A percentile compares a stretch with the other conserved stretches of the same genome.
Conservation (phyloP, 2,797 vertebrate genomes). For the Aeoliscus strigatus region DNA sequence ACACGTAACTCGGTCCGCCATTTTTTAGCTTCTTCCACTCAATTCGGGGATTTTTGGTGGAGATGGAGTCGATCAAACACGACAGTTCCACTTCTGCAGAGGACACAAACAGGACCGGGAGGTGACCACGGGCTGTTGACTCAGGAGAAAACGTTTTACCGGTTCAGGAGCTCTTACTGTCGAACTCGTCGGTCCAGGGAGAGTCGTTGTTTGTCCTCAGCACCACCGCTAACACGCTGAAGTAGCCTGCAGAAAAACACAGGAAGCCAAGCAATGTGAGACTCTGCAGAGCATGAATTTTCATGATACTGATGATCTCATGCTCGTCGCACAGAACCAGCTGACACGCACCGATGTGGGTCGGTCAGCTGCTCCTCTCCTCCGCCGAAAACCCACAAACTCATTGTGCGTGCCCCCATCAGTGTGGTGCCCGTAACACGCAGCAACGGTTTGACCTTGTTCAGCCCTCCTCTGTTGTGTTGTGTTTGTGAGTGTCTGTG, state of each 20-base stretch:
- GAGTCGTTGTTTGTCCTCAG: conserved; percentile 79
- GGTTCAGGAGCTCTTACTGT: conserved; percentile 78
- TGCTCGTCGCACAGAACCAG: conserved; percentile 24
- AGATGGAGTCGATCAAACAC: conserved; percentile 88
- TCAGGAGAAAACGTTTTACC: background rate
- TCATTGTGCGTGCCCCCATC: conserved; percentile 27
- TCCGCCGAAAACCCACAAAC: no score
- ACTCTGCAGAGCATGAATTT: conserved; percentile 26
- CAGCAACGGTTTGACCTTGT: conserved; percentile 30
- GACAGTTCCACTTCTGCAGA: conserved; percentile 84
- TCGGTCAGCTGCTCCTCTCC: no score
- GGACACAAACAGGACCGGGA: background rate
- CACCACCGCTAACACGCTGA: conserved; percentile 78
- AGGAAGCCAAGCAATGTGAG: conserved; percentile 29
- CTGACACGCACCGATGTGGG: conserved; percentile 25
- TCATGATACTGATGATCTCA: conserved; percentile 39
- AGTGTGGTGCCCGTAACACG: conserved; percentile 26
- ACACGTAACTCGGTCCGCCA: conserved; percentile 87
- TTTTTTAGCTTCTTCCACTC: conserved; percentile 97
- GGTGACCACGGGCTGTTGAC: background rate
- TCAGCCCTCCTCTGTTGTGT: conserved; percentile 63
- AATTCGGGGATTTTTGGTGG: conserved; percentile 83
- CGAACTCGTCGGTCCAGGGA: conserved; percentile 92
- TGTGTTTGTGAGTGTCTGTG: conserved; percentile 53
- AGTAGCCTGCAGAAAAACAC: conserved; percentile 76